Base-by-base conservation (phyloP, 2,888 invertebrate genomes). In the Lissocephala sabroskyi region DNA sequence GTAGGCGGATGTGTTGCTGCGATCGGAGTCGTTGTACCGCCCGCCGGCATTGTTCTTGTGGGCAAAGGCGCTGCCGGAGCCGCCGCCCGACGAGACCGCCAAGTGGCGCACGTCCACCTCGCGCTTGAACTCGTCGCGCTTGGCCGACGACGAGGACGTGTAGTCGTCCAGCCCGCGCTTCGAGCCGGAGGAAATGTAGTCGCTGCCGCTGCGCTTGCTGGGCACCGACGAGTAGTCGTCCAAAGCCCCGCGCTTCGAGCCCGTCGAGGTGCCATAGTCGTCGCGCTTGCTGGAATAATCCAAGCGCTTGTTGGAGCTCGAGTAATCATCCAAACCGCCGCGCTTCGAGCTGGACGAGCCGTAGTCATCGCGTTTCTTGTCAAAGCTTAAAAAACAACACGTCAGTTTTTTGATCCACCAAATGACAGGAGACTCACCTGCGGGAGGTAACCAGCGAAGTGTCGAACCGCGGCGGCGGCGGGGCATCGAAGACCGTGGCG, bases 391-490 rank as follows among this genome's bases (percentile, higher is more conserved):
- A 11, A 32, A 32, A 32, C n/a, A 32, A 6, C n/a, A n/a, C 10
- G 32, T 11, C 10, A 17, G 14, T 5, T 17, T 6, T 36, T 17
- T 3, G n/a, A n/a, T n/a, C n/a, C n/a, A n/a, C n/a, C n/a, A n/a
- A n/a, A n/a, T n/a, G 16, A n/a, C n/a, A n/a, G n/a, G 1, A 7
- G 6, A 45, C 58, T 52, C 51, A 81, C 80, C 75, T 83, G 78
- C 83, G 82, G n/a, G 83, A 71, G 46, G 77, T 45, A 7, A 80
- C 79, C 55, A 85, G 65, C 16, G 79, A 73, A 2, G 84, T 64
- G 66, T 85, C 85, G 58, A 85, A 85, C 49, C 84, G 74, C 4
- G 85, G 85, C 13, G 85, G 85, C 13, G 85, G 85, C 30, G 85
- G 85, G n/a, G 84, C 84, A 50, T 85, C 85, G 53, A 83, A 83